Conservation (phyloP, 2,888 invertebrate species). For the Heteromurus nitidus region DNA sequence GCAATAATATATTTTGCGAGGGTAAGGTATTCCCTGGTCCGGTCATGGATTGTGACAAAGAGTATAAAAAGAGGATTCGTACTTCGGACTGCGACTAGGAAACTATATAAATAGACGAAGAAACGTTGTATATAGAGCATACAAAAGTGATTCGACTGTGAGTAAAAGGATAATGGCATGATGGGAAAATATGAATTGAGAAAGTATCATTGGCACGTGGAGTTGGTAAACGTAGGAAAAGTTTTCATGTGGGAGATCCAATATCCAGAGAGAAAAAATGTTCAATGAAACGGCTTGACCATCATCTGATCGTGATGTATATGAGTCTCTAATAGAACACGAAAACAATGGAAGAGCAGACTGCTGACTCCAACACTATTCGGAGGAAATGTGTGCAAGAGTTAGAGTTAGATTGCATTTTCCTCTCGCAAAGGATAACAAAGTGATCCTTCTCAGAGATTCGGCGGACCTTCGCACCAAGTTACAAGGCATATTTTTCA, state of each 20-base stretch:
- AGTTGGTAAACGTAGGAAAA: conserved; percentile 1
- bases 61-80: neutral
- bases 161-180: neutral
- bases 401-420: neutral
- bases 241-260: conserved; percentile 20
- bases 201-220: conserved; percentile 55
- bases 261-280: too few species aligned
- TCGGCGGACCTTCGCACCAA: conserved; percentile 24
- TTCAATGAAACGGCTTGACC: too few species aligned
- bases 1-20: conserved; percentile 6
- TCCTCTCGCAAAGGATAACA: conserved; percentile 35
- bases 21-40: neutral
- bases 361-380: too few species aligned
- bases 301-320: too few species aligned
- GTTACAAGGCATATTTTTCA: conserved; percentile 21
- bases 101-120: neutral
- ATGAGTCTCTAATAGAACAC: too few species aligned
- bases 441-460: conserved; percentile 22
- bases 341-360: too few species aligned
- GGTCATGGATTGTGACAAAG: conserved; percentile 12
- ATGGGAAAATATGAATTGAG: conserved; percentile 40
- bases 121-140: neutral
- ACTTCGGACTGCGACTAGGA: too few species aligned
- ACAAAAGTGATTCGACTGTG: neutral
- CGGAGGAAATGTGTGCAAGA: too few species aligned